Evolutionary conservation across 2,888 invertebrate species (phyloP), one percentile per base, ranked within the genome.

Genomic region (Pediacus dermestoides): DNA sequence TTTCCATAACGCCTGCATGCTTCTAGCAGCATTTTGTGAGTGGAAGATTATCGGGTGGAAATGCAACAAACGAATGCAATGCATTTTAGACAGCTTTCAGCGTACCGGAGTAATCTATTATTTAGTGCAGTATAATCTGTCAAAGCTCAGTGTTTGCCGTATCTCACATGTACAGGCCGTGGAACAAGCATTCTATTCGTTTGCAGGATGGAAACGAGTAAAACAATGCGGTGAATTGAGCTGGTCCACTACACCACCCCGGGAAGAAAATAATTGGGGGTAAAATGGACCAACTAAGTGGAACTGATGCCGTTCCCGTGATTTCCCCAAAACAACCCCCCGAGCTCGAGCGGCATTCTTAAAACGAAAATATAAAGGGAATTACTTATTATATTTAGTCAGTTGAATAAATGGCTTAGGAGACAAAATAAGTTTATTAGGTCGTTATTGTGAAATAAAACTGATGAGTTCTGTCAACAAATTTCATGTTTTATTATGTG

Each of bases 121-220:
- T 61, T 61, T 58, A 60, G 55, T 62, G 56, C 57, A 57, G 52
- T 50, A 55, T 64, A 64, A 64, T 64, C 62, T 61, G 60, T 63
- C 61, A 64, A 62, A 62, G 63, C 58, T 54, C 52, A 46, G 58
- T 55, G 55, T 59, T 57, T 54, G 55, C 58, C 62, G 56, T 64
- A 61, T 63, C 62, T 60, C 54, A 45, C 53, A 45, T 50, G 55
- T 53, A 58, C 61, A 60, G 58, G 51, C 60, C 52, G 36, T 39
- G 34, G 32, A 34, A 35, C 35, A 36, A 37, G 31, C 9, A 13
- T 43, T 46, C 35, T 37, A 15, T 15, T 25, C 33, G 16, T 36
- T 42, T 16, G 16, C 27, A 23, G 39, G 15, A 34, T 31, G 11
- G 11, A n/a, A 33, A 33, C 28, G 34, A 16, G 25, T 26, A 12